Percentiles rank a stretch among this genome's conserved stretches.
These are phyloP conservation scores for Onychomys torridus DNA, from an alignment of 2,797 vertebrate genomes.

Conservation along the genomic window DNA sequence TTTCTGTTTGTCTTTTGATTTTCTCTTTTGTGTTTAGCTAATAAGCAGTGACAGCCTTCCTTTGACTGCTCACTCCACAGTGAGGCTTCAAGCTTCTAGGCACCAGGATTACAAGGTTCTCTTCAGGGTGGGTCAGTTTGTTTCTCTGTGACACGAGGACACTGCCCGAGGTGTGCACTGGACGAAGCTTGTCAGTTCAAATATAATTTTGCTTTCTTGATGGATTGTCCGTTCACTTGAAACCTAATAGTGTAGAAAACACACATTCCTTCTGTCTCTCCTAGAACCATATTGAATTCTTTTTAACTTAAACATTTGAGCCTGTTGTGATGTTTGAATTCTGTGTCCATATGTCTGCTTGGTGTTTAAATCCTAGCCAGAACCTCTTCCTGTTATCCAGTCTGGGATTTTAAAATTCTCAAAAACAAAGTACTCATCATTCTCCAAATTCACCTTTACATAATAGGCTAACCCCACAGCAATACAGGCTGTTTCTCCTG, in stretches of 20 bases:
- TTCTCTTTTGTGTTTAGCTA: constrained; percentile 55
- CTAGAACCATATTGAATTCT: neutral
- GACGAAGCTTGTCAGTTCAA: constrained; percentile 60
- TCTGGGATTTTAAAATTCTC: neutral
- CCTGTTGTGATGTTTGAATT: neutral
- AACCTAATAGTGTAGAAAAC: constrained; percentile 48
- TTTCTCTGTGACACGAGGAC: constrained; percentile 70
- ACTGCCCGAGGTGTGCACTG: constrained; percentile 41
- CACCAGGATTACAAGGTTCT: constrained; percentile 69
- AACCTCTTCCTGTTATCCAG: neutral
- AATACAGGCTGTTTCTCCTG: neutral
- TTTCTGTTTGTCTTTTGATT: neutral
- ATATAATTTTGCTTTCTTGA: constrained; percentile 70
- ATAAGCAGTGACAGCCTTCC: constrained; percentile 67
- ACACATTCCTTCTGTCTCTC: neutral
- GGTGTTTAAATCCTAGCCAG: neutral
- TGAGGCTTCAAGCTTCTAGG: constrained; percentile 74
- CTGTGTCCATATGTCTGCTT: neutral
- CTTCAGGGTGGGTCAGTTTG: constrained; percentile 69
- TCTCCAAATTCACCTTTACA: neutral
- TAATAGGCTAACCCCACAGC: neutral
- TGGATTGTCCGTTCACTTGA: constrained; percentile 55
- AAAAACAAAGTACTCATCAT: neutral
- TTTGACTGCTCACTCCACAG: constrained; percentile 69
- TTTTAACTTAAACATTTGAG: constrained; percentile 19